Percentiles rank a stretch among this genome's conserved stretches.
phyloP scores from a whole-genome alignment of 2,113 vertebrate species.

The Epinephelus moara region DNA sequence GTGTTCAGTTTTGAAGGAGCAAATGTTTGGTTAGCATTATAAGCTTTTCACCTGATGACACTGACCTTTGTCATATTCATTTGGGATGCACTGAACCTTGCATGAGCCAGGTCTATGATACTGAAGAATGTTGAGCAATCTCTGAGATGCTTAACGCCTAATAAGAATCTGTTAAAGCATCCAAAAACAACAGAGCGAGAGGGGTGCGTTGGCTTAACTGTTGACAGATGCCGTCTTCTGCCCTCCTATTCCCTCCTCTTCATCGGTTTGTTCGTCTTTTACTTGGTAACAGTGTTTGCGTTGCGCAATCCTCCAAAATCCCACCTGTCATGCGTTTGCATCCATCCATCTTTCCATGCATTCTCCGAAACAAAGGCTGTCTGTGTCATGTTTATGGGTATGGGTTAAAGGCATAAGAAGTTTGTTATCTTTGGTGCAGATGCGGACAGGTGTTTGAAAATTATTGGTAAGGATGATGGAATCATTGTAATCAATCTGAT shows the following conservation, averaged over 20 bases:
- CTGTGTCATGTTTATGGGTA: neutral
- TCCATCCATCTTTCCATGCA: neutral
- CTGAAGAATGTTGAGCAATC: neutral
- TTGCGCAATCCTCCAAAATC: neutral
- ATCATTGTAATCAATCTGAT: neutral
- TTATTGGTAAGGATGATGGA: neutral
- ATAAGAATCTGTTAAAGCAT: neutral
- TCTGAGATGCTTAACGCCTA: no score
- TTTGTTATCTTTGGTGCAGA: neutral
- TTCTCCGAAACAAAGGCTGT: neutral
- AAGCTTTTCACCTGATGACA: no score
- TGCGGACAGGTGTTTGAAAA: neutral
- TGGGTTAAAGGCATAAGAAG: neutral
- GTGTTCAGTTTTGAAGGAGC: no score
- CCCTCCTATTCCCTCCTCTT: neutral
- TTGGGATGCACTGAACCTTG: neutral
- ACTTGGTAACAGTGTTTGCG: neutral
- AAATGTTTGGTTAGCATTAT: no score
- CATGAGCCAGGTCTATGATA: neutral
- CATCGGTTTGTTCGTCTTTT: neutral
- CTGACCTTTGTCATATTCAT: neutral
- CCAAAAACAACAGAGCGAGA: slow-evolving; percentile 18
- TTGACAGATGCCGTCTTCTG: slow-evolving; percentile 14
- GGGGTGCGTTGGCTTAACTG: neutral
- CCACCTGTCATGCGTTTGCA: neutral